Evolutionary conservation across 2,888 invertebrate species (phyloP).

Genomic region (Anoncus sp.): DNA sequence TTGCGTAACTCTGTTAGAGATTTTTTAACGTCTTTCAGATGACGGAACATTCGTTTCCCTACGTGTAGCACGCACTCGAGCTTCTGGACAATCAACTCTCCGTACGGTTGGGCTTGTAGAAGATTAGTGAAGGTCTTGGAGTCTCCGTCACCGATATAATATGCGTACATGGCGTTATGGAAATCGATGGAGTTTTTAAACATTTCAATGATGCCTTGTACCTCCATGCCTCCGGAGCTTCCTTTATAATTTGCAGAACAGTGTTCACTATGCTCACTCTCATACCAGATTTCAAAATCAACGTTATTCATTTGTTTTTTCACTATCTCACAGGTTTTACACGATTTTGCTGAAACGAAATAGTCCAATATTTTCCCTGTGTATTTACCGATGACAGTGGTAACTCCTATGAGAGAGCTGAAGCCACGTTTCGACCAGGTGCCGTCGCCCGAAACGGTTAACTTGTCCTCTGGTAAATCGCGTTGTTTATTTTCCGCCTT

Average conservation of each 20-base stretch:
- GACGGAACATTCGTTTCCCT: constrained; percentile 41
- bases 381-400: neutral
- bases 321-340: constrained; percentile 11
- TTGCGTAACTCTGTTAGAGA: constrained; percentile 23
- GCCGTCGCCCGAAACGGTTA: constrained; percentile 48
- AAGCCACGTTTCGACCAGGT: constrained; percentile 55
- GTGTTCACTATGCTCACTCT: constrained; percentile 28
- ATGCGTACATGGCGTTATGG: constrained; percentile 40
- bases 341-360: neutral
- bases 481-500: constrained; percentile 25
- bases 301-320: constrained; percentile 32
- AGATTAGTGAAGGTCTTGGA: constrained; percentile 50
- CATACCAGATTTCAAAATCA: constrained; percentile 41
- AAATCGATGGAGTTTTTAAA: constrained; percentile 37
- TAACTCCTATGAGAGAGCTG: neutral
- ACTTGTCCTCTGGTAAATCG: constrained; percentile 17
- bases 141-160: constrained; percentile 58
- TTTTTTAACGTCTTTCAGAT: constrained; percentile 44
- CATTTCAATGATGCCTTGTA: constrained; percentile 47
- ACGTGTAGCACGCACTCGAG: constrained; percentile 45
- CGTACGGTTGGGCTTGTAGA: constrained; percentile 38
- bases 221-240: constrained; percentile 51
- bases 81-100: constrained; percentile 32
- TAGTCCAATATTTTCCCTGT: neutral
- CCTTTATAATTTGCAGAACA: constrained; percentile 32